Percentiles rank a stretch among this genome's conserved stretches.
These are phyloP conservation scores for Elmis aenea DNA, from an alignment of 2,888 invertebrate species.

Conservation along the genomic window DNA sequence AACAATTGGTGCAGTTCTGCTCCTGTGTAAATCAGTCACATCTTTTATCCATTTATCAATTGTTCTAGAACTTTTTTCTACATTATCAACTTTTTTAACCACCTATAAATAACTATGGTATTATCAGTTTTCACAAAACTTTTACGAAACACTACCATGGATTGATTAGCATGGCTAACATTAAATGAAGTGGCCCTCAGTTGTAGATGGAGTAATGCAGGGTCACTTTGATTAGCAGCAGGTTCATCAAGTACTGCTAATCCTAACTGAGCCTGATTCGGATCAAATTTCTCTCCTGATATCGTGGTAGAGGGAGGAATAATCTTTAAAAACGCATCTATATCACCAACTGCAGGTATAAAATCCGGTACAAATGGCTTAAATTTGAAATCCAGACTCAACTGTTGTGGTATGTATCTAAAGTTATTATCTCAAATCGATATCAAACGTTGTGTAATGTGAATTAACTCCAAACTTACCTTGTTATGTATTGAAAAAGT, in stretches of 20 bases:
- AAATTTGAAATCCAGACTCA: constrained; percentile 83
- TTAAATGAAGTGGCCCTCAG: constrained; percentile 65
- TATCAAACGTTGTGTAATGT: constrained; percentile 1
- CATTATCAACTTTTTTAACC: constrained; percentile 74
- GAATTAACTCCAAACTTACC: constrained; percentile 51
- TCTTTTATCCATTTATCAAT: constrained; percentile 97
- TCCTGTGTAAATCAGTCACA: constrained; percentile 86
- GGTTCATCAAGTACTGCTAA: constrained; percentile 90
- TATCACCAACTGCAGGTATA: constrained; percentile 97
- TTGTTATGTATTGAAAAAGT: constrained; percentile 86
- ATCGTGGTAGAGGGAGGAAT: constrained; percentile 66
- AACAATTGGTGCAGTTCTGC: constrained; percentile 81
- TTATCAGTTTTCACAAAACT: background rate
- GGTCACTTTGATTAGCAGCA: constrained; percentile 90
- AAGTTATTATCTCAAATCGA: constrained; percentile 13
- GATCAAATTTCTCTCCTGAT: constrained; percentile 32
- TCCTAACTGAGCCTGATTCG: constrained; percentile 50
- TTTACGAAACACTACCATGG: constrained; percentile 23
- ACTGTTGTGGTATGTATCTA: constrained; percentile 89
- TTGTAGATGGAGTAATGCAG: constrained; percentile 88
- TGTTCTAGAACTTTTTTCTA: constrained; percentile 81
- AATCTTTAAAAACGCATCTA: constrained; percentile 96
- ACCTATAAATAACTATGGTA: constrained; percentile 45
- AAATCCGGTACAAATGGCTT: constrained; percentile 95
- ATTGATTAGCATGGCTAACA: constrained; percentile 36